phyloP scores from a whole-genome alignment of 2,113 vertebrate genomes.

The human region GRCh38 chr3:161499501-161500000 shows the following conservation, averaged over 20 bases:
- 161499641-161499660: neutral
- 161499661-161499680: neutral
- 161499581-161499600: neutral
- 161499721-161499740: neutral
- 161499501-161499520: neutral
- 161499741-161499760: neutral
- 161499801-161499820: neutral
- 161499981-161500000: constrained; percentile 27
- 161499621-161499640: neutral
- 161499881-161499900: neutral
- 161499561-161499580: neutral
- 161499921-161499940: constrained; percentile 32
- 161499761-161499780: neutral
- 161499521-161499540: neutral
- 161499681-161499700: neutral
- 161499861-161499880: neutral
- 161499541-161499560: neutral
- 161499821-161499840: neutral
- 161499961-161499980: neutral
- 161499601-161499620: neutral
- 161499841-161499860: neutral
- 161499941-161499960: neutral
- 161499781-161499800: neutral
- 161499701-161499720: neutral
- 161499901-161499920: neutral